phyloP scores from a whole-genome alignment of 2,888 invertebrate species.

The Sepioteuthis lessoniana region DNA sequence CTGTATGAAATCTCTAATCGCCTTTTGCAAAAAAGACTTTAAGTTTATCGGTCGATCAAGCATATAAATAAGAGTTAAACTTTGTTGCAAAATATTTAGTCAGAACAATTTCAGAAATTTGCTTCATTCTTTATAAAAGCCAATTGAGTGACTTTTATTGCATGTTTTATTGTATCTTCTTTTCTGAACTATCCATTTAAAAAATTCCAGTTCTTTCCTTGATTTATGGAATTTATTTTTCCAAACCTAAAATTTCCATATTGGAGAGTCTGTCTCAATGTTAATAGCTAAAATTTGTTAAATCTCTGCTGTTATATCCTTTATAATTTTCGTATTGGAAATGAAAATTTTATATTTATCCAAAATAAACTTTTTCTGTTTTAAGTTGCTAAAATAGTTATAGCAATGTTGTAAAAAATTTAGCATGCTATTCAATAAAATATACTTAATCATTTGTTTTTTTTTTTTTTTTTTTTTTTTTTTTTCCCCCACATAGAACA shows the following conservation, averaged over 20 bases:
- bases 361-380: neutral
- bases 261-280: neutral
- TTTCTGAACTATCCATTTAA: no score
- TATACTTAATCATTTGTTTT: neutral
- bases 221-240: neutral
- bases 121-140: neutral
- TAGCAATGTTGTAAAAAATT: conserved; percentile 33
- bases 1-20: no score
- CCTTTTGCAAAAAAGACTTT: no score
- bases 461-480: neutral
- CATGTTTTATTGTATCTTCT: neutral
- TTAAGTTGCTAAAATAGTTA: neutral
- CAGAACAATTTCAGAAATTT: neutral
- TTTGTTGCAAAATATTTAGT: neutral
- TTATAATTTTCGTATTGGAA: neutral
- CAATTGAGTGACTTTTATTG: neutral
- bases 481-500: no score
- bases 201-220: neutral
- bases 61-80: neutral
- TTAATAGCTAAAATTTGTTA: neutral
- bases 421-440: conserved; percentile 33
- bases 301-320: neutral
- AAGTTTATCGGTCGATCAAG: no score
- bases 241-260: neutral
- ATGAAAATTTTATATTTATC: neutral